Evolutionary conservation across 2,113 vertebrate genomes (phyloP).

Genomic region (Pao palembangensis): DNA sequence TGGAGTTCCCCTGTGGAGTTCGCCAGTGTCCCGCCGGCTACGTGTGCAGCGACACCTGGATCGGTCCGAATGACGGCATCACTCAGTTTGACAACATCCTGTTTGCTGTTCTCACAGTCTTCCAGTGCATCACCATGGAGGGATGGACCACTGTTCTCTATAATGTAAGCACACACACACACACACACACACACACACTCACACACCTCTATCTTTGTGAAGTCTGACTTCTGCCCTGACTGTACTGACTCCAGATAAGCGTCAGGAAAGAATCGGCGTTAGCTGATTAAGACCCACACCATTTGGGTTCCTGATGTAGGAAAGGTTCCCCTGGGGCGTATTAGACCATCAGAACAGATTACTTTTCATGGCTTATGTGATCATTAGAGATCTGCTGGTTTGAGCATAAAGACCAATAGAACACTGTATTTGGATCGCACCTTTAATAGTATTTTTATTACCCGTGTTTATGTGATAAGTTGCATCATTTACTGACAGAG

Average conservation of each 20-base stretch:
- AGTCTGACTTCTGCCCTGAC: too few species aligned
- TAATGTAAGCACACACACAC: slow-evolving; percentile 79
- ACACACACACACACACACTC: neutral
- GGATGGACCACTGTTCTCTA: slow-evolving; percentile 98
- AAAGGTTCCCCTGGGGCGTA: too few species aligned
- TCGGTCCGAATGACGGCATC: slow-evolving; percentile 95
- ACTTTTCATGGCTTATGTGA: too few species aligned
- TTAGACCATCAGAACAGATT: too few species aligned
- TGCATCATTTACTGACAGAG: neutral
- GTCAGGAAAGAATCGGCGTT: too few species aligned
- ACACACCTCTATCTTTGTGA: too few species aligned
- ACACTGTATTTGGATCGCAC: neutral
- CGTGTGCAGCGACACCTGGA: slow-evolving; percentile 83
- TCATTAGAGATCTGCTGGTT: too few species aligned
- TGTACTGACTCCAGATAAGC: too few species aligned
- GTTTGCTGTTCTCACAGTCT: slow-evolving; percentile 95
- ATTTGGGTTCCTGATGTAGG: too few species aligned
- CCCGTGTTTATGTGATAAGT: neutral
- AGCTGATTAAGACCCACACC: too few species aligned
- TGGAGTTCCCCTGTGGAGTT: slow-evolving; percentile 82
- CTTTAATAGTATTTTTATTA: neutral
- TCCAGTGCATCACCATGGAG: slow-evolving; percentile 99
- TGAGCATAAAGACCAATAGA: neutral
- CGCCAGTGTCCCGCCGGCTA: slow-evolving; percentile 85
- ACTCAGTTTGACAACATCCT: slow-evolving; percentile 99